Base-by-base conservation (phyloP, 2,113 vertebrate genomes). In the Haemorhous mexicanus region DNA sequence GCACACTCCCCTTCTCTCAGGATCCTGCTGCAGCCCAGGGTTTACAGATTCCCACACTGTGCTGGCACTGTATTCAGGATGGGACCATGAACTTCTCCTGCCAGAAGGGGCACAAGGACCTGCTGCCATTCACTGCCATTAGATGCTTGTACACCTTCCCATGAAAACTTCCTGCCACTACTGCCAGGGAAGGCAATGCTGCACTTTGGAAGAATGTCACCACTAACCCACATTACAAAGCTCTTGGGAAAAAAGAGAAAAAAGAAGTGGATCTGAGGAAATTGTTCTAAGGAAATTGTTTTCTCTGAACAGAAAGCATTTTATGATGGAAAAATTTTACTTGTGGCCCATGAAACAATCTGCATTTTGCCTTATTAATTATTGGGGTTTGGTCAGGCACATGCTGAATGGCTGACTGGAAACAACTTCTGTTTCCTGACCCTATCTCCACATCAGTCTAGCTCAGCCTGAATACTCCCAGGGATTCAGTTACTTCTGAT, bases 221-320 rank as follows among this genome's bases (percentile, higher is more conserved):
- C 44, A 56, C 27, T 49, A 89, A 72, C 28, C 13, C 16, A 58
- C 27, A 19, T 0, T 58, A 72, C 24, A 94, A 84, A 64, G 20
- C 23, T 59, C 56, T 82, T 59, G 26, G 35, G 44, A 37, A 0
- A 0, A 3, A 52, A 49, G 35, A 16, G 2, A 3, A 19, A 70
- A 61, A 44, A 30, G 11, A 44, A 63, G 21, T 23, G 11, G 13
- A 74, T 66, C 55, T 63, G 69, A 73, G n/a, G 67, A 53, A 91
- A 81, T 1, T 35, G 18, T 59, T 62, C 55, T 52, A 69, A 68
- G 73, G 68, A 90, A 85, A 89, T 55, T 32, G 41, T 49, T 70
- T 86, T 81, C 70, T 84, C 87, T 91, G 30, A 96, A 77, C 14
- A 80, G 63, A 69, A 46, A 39, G 61, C 21, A 74, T 43, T 90